Conservation (phyloP, 2,888 invertebrate species). For the Polyploca ridens region DNA sequence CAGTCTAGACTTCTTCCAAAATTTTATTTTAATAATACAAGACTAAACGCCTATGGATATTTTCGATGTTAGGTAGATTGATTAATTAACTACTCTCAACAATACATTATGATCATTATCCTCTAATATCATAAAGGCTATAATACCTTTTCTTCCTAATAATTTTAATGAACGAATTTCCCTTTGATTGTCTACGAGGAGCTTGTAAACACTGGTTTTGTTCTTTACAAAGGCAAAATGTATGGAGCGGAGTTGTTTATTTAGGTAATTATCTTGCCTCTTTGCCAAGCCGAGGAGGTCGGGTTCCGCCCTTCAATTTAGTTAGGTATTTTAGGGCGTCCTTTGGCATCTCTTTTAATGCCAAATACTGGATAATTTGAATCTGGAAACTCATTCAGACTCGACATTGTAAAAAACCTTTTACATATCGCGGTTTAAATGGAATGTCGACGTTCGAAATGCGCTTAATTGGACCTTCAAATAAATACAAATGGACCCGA, state of each 20-base stretch:
- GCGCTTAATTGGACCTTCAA: neutral
- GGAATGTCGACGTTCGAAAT: neutral
- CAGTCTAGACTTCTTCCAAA: no score
- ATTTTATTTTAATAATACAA: no score
- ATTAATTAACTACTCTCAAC: no score
- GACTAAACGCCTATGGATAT: no score
- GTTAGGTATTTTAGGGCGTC: constrained; percentile 28
- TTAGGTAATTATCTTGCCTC: constrained; percentile 33
- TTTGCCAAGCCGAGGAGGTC: constrained; percentile 19
- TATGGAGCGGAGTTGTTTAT: constrained; percentile 26
- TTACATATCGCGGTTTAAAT: neutral
- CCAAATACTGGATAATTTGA: constrained; percentile 17
- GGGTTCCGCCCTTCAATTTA: constrained; percentile 29
- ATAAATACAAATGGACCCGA: neutral
- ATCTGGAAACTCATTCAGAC: constrained; percentile 14
- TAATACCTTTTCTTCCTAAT: constrained; percentile 13
- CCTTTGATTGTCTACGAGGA: constrained; percentile 32
- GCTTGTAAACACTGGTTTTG: constrained; percentile 25
- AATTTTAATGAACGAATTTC: constrained; percentile 25
- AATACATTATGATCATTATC: neutral
- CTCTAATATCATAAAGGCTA: neutral
- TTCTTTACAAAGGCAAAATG: constrained; percentile 32
- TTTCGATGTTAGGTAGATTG: no score
- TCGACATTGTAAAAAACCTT: neutral
- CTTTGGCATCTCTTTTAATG: constrained; percentile 17